phyloP scores from a whole-genome alignment of 2,113 vertebrate genomes.

The Albula goreensis region DNA sequence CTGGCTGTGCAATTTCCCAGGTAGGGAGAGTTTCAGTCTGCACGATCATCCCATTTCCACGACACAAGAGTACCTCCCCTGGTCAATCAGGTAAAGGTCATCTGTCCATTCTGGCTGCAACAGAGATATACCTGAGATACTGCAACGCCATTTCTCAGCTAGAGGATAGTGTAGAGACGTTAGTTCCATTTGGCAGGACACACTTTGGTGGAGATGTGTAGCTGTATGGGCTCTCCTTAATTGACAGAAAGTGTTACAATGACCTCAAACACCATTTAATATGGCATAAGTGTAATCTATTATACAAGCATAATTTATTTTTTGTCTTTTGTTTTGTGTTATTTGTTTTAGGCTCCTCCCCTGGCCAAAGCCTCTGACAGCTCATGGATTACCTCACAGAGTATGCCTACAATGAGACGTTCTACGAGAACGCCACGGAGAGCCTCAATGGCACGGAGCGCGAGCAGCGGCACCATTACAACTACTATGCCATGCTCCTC shows the following conservation, averaged over 20 bases:
- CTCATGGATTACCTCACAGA: conserved; percentile 90
- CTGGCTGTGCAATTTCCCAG: background rate
- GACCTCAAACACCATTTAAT: background rate
- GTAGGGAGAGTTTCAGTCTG: background rate
- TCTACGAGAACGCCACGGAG: conserved; percentile 78
- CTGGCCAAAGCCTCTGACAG: conserved; percentile 61
- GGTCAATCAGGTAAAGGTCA: background rate
- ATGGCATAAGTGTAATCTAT: background rate
- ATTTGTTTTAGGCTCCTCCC: conserved; percentile 53
- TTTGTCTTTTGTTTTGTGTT: conserved; percentile 1
- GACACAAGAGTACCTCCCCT: background rate
- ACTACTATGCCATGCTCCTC: conserved; percentile 96
- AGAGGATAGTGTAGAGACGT: background rate
- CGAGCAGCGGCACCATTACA: conserved; percentile 79
- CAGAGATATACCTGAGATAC: background rate
- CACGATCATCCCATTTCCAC: background rate
- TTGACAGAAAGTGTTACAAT: background rate
- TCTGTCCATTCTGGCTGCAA: background rate
- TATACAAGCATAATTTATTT: background rate
- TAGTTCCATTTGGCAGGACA: background rate
- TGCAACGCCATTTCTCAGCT: background rate
- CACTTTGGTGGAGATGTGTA: background rate
- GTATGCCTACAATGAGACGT: conserved; percentile 80
- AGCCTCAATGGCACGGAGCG: conserved; percentile 75
- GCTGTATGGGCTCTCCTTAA: background rate